Base-by-base conservation (phyloP, 2,888 invertebrate genomes). In the Lithophane socia region DNA sequence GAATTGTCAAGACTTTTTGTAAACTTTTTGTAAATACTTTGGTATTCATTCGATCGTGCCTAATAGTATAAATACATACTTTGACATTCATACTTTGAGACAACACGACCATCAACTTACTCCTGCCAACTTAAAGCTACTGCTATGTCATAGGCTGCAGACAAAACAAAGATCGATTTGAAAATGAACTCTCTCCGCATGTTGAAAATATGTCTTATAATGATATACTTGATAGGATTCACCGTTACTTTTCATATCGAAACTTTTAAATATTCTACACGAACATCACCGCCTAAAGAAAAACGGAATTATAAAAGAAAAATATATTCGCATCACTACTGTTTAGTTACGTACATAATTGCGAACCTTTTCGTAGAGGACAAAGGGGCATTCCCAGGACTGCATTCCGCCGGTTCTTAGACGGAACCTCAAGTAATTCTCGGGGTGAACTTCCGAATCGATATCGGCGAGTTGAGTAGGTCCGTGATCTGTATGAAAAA, bases 401-500 rank as follows among this genome's bases (percentile, higher is more conserved):
- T 91, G 92, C 92, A 93, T 94, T 93, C 93, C 89, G 72, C 78
- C 80, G 86, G 91, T 91, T 91, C 90, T 90, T 91, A 79, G 80
- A 87, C 78, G 77, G 82, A 73, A 87, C 83, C 87, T 81, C 87
- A 80, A 90, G 91, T 88, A 90, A 93, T 93, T 93, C 92, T 90
- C 90, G 86, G 90, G 90, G 90, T 90, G 91, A 92, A 92, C 90
- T 91, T 91, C 86, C 88, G 90, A 92, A 95, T 95, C 95, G 94
- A 95, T 95, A 93, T 86, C 87, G 90, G 87, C 85, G 90, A 89
- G 90, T 89, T 87, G 91, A 92, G 92, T 90, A 90, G 91, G 89
- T 95, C 92, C 96, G 95, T 96, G 96, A 95, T 95, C 95, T 94
- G 96, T 93, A 92, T 96, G 94, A 95, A 95, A 95, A 95, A 95